These are phyloP conservation scores for Monodelphis domestica DNA, from an alignment of 2,797 vertebrate species.

Conservation along the genomic window DNA sequence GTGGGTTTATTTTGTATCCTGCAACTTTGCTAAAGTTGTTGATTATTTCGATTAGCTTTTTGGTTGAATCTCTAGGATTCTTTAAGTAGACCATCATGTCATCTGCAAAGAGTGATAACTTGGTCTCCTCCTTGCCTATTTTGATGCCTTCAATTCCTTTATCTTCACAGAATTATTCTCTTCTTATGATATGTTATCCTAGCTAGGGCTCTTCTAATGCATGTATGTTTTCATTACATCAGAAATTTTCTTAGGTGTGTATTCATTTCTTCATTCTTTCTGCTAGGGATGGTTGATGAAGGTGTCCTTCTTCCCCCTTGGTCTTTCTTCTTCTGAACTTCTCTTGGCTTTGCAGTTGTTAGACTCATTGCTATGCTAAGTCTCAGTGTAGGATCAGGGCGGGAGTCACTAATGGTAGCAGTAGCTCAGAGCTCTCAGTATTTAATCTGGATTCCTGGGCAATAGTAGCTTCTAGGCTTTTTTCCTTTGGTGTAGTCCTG, in stretches of 20 bases:
- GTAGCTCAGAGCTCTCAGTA: neutral
- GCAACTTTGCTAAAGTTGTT: no score
- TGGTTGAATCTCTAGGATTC: no score
- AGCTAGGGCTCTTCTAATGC: neutral
- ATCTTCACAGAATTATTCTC: neutral
- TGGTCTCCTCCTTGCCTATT: no score
- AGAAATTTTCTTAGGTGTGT: neutral
- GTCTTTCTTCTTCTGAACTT: neutral
- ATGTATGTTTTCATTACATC: neutral
- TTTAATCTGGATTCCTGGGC: neutral
- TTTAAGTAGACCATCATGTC: no score
- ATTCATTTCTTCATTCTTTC: neutral
- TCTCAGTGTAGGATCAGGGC: neutral
- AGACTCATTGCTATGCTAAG: neutral
- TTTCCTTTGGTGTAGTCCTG: neutral
- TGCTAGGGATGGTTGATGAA: neutral
- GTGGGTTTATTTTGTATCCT: no score
- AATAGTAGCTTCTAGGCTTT: no score
- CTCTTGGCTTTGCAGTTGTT: neutral
- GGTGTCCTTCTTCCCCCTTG: neutral
- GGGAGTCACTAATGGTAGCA: neutral
- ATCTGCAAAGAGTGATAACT: no score
- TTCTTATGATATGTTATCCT: neutral
- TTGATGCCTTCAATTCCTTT: no score
- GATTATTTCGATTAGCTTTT: no score